Evolutionary conservation across 2,113 vertebrate species (phyloP).

Genomic region (Elaphurus davidianus): DNA sequence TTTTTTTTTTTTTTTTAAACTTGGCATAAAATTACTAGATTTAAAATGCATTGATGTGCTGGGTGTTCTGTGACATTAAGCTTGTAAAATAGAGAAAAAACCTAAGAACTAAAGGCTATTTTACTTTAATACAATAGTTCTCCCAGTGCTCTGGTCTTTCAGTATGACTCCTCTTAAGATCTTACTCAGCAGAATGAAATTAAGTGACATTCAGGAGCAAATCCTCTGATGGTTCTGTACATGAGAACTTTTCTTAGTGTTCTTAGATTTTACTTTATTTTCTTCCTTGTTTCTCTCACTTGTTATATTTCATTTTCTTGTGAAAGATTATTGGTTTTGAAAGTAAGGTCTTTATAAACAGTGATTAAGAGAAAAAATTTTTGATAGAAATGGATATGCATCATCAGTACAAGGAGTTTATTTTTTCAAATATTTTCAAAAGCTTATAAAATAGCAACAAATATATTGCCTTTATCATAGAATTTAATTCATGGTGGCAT

Average conservation of each 20-base stretch:
- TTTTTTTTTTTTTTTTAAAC: constrained; percentile 35
- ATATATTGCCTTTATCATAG: background rate
- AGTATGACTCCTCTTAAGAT: constrained; percentile 70
- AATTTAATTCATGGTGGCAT: background rate
- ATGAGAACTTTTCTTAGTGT: background rate
- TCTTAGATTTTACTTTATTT: background rate
- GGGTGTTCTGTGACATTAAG: constrained; percentile 54
- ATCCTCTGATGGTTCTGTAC: background rate
- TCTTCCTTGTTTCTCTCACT: background rate
- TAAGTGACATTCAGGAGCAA: constrained; percentile 66
- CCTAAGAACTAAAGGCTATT: constrained; percentile 66
- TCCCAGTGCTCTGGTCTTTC: constrained; percentile 69
- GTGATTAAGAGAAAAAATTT: background rate
- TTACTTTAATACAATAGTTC: constrained; percentile 74
- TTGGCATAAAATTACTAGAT: constrained; percentile 49
- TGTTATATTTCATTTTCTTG: constrained; percentile 28
- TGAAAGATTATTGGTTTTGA: constrained; percentile 14
- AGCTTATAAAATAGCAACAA: background rate
- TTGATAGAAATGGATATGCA: background rate
- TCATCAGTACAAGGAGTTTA: background rate
- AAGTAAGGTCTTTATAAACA: constrained; percentile 41
- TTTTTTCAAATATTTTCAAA: background rate
- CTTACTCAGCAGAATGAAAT: constrained; percentile 55
- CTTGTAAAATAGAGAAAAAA: constrained; percentile 72
- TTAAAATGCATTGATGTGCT: constrained; percentile 68